A percentile compares a stretch with the other conserved stretches of the same genome.
Conservation (phyloP, 2,113 vertebrate species). For the Benitochromis conjunctus region DNA sequence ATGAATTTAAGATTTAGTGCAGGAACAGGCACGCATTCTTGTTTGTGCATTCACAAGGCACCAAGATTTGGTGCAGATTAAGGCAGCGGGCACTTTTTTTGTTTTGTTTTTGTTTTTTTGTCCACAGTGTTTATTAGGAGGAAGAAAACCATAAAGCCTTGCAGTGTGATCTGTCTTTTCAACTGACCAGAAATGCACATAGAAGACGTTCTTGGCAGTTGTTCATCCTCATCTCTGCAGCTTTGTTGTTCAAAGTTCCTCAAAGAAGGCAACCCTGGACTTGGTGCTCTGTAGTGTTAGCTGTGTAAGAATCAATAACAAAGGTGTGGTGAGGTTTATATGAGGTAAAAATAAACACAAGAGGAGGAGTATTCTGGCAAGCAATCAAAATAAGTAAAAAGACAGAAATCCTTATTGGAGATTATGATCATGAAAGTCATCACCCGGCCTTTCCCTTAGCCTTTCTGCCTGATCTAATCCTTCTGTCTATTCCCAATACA, state of each 20-base stretch:
- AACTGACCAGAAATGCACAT: conserved; percentile 28
- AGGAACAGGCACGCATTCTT: background rate
- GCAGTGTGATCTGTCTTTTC: background rate
- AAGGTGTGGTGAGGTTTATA: background rate
- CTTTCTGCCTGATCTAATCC: background rate
- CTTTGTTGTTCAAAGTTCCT: conserved; percentile 81
- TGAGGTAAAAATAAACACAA: background rate
- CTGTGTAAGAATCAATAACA: conserved; percentile 69
- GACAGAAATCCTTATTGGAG: background rate
- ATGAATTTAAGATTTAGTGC: background rate
- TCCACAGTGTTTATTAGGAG: background rate
- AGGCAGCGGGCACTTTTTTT: background rate
- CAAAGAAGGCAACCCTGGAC: conserved; percentile 93
- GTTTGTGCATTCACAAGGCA: background rate
- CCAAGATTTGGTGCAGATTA: background rate
- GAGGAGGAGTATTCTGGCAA: background rate
- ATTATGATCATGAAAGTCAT: background rate
- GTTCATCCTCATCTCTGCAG: background rate
- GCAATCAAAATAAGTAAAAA: background rate
- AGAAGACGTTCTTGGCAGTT: background rate
- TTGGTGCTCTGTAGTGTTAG: conserved; percentile 95
- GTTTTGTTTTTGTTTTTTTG: background rate
- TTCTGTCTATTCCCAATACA: background rate
- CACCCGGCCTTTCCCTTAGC: background rate
- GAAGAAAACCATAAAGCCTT: background rate